Evolutionary conservation across 2,797 vertebrate species (phyloP).

Genomic region (Galagoides demidoff): DNA sequence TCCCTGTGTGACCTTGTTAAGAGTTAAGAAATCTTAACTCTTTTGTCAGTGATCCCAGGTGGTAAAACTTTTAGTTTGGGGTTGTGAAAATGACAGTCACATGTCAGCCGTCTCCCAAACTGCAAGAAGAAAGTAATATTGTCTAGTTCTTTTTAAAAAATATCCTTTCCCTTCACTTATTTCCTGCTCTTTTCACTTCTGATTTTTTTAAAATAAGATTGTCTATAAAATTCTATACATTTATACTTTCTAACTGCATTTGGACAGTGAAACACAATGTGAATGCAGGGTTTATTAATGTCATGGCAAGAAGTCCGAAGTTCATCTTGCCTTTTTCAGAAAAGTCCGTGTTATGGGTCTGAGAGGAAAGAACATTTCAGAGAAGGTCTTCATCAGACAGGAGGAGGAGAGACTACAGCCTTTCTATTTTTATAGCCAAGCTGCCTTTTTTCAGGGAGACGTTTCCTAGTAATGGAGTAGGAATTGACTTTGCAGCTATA

Average conservation of each 20-base stretch:
- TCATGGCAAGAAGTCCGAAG: not conserved
- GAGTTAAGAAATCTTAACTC: not conserved
- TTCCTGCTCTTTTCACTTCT: not conserved
- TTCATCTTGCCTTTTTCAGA: not conserved
- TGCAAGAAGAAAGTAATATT: not conserved
- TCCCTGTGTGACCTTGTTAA: not conserved
- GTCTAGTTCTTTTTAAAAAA: not conserved
- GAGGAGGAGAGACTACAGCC: not conserved
- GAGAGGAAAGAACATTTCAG: not conserved
- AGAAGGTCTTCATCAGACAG: not conserved
- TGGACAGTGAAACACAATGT: not conserved
- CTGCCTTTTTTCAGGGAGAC: slow-evolving; percentile 26
- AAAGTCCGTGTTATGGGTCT: not conserved
- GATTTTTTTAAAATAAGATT: not conserved
- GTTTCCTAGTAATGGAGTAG: slow-evolving; percentile 17
- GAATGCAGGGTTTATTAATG: not conserved
- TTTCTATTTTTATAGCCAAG: slow-evolving; percentile 42
- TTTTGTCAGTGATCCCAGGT: not conserved
- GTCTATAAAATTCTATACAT: not conserved
- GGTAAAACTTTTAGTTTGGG: not conserved
- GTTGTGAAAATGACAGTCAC: not conserved
- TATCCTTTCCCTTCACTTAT: not conserved
- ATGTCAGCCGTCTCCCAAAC: not conserved
- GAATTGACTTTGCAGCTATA: slow-evolving; percentile 52
- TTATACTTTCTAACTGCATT: not conserved